Evolutionary conservation across 1,140 invertebrate genomes (phyloP), one percentile per base, ranked within the genome.

Genomic region (Caenorhabditis elegans): DNA sequence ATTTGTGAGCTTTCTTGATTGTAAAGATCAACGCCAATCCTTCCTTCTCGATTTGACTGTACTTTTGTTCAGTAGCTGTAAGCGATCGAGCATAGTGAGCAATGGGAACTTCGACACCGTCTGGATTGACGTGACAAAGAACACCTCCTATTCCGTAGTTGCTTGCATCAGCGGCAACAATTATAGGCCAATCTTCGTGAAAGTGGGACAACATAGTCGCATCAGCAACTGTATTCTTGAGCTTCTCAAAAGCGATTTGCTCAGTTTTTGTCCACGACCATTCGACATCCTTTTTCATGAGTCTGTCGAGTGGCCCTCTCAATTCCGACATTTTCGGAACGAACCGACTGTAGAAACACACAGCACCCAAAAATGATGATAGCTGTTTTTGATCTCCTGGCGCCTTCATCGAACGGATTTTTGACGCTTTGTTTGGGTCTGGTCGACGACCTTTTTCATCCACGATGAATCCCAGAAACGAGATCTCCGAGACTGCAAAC

Each of bases 41-140:
- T 82, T 92, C 90, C 77, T 90, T 90, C 48, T 92, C 90, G 10
- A 92, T 90, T 80, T 92, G 90, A 0, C 87, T 82, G 78, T 91
- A 92, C 39, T 90, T 88, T 43, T 82, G 79, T 77, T 92, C 90
- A 2, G 88, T 84, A 1, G 78, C 39, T 47, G 51, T 86, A 65
- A 92, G 86, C 43, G 87, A 85, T 36, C 89, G 85, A 82, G 91
- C 91, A 49, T 88, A 90, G 86, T 86, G 90, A 10, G 84, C 86
- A n/a, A 90, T 84, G 13, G 86, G 85, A 22, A 82, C 83, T 84
- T 65, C 22, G 0, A 17, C 24, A 28, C 85, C 87, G 83, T 91
- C 87, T 22, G 82, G 15, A 22, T 88, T 85, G 0, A 60, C 82
- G 79, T 92, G 92, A 2, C 88, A 88, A 0, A 93, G 80, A 6